phyloP scores from a whole-genome alignment of 2,888 invertebrate species.

The Acanthosepion pharaonis region DNA sequence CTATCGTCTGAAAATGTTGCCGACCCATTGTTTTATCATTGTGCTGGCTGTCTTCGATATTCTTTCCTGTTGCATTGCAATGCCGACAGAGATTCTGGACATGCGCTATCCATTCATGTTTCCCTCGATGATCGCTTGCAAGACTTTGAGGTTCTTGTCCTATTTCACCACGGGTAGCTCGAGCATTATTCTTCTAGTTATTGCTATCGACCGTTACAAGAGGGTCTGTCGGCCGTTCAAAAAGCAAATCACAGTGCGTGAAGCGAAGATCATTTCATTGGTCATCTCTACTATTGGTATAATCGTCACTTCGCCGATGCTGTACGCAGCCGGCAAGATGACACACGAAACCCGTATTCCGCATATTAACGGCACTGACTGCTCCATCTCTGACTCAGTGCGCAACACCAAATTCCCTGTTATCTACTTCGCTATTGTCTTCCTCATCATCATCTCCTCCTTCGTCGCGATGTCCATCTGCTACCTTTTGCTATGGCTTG shows the following conservation, averaged over 20 bases:
- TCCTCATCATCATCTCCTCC: constrained; percentile 40
- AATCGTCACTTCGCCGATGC: constrained; percentile 53
- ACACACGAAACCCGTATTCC: background rate
- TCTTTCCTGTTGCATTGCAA: constrained; percentile 58
- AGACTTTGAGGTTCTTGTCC: constrained; percentile 57
- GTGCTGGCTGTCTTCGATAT: constrained; percentile 61
- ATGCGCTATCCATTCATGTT: constrained; percentile 60
- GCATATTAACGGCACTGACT: background rate
- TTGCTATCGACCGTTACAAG: constrained; percentile 61
- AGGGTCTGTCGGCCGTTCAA: constrained; percentile 61
- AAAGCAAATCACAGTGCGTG: constrained; percentile 56
- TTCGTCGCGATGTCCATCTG: constrained; percentile 47
- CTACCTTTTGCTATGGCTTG: constrained; percentile 34
- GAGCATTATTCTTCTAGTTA: constrained; percentile 58
- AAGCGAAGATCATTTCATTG: constrained; percentile 55
- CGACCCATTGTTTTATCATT: constrained; percentile 61
- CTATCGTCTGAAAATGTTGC: constrained; percentile 55
- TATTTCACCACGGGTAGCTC: constrained; percentile 58
- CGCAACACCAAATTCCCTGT: constrained; percentile 38
- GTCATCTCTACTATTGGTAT: constrained; percentile 50
- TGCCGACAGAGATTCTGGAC: constrained; percentile 65
- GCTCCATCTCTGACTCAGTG: constrained; percentile 36
- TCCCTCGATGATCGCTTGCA: constrained; percentile 58
- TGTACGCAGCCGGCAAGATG: background rate
- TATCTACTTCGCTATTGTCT: constrained; percentile 25